Conservation (phyloP, 2,113 vertebrate genomes). For the Charadrius vociferus region DNA sequence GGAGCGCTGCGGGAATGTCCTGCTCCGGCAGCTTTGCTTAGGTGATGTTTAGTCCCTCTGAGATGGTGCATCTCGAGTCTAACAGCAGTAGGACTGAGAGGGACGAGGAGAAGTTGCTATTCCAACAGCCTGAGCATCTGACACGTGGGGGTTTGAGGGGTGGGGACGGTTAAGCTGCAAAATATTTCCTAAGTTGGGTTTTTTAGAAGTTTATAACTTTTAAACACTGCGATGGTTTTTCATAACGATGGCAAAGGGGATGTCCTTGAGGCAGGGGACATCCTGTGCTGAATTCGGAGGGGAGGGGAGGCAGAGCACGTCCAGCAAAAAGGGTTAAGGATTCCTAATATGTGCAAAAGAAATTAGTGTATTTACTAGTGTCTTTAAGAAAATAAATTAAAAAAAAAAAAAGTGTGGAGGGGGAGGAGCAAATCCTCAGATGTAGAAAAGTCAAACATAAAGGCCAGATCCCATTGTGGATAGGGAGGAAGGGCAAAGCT, state of each 20-base stretch:
- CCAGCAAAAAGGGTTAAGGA: not conserved
- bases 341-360: not conserved
- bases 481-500: not conserved
- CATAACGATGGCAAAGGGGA: fast-evolving
- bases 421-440: not conserved
- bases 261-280: not conserved
- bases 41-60: not conserved
- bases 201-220: not conserved
- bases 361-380: not conserved
- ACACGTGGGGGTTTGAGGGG: fast-evolving
- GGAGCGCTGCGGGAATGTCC: not conserved
- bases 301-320: not conserved
- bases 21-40: not conserved
- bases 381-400: not conserved
- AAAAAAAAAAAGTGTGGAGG: too few relatives aligned
- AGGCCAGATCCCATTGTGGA: not conserved
- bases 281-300: not conserved
- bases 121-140: not conserved
- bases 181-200: not conserved
- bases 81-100: not conserved
- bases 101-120: not conserved
- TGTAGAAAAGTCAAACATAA: not conserved
- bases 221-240: not conserved
- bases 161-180: not conserved
- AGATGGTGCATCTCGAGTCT: not conserved